Evolutionary conservation across 1,140 invertebrate species (phyloP).

Genomic region (Euura lappo): DNA sequence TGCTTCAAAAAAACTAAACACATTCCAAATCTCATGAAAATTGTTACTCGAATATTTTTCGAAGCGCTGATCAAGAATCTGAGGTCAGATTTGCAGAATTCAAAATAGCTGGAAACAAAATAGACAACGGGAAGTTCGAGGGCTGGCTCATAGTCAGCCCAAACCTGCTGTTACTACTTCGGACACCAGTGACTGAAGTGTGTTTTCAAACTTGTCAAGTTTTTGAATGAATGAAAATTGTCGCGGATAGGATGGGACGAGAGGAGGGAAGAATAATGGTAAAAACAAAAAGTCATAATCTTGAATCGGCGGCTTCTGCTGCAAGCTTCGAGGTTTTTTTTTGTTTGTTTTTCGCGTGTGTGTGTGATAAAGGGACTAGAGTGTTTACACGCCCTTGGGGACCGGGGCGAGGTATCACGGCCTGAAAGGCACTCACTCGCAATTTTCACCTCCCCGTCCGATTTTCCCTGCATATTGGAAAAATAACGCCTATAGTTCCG

Average conservation of each 20-base stretch:
- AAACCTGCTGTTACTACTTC: too few relatives aligned
- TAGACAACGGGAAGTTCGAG: too few relatives aligned
- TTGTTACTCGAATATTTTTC: too few relatives aligned
- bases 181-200: too few relatives aligned
- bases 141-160: too few relatives aligned
- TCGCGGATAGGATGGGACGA: background rate
- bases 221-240: too few relatives aligned
- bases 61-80: too few relatives aligned
- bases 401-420: slow-evolving; percentile 32
- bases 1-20: too few relatives aligned
- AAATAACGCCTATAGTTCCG: slow-evolving; percentile 33
- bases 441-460: slow-evolving; percentile 11
- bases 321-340: slow-evolving; percentile 21
- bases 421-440: slow-evolving; percentile 30
- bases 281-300: slow-evolving; percentile 1
- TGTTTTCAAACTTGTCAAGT: too few relatives aligned
- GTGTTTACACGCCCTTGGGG: slow-evolving; percentile 54
- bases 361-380: slow-evolving; percentile 26
- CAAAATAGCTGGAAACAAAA: too few relatives aligned
- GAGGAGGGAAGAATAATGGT: background rate
- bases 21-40: too few relatives aligned
- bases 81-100: too few relatives aligned
- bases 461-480: slow-evolving; percentile 43
- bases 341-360: background rate
- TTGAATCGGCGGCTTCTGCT: background rate